Evolutionary conservation across 2,888 invertebrate species (phyloP).

Genomic region (Netelia virgata): DNA sequence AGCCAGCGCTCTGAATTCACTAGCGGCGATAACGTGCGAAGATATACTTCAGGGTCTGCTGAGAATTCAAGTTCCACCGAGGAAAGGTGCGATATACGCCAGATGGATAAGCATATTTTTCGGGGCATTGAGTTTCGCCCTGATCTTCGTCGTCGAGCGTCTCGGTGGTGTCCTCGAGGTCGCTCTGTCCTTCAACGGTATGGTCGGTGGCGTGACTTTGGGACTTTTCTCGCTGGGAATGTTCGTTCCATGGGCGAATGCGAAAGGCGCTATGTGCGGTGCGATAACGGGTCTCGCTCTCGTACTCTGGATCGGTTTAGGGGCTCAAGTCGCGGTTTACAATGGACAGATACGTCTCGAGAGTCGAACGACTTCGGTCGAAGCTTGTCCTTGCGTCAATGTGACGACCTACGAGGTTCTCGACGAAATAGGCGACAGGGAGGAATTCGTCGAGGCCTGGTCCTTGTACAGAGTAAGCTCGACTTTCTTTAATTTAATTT

Average conservation of each 20-base stretch:
- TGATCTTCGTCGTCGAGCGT: conserved; percentile 94
- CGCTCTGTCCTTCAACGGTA: conserved; percentile 94
- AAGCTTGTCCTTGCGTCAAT: conserved; percentile 86
- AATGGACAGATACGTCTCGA: conserved; percentile 83
- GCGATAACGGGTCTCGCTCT: conserved; percentile 87
- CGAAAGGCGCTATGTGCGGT: conserved; percentile 90
- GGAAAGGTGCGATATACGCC: conserved; percentile 91
- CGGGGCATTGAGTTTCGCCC: conserved; percentile 91
- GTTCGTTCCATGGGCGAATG: conserved; percentile 95
- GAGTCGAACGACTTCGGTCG: conserved; percentile 86
- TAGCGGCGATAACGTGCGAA: conserved; percentile 96
- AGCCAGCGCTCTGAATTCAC: conserved; percentile 96
- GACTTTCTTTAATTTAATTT: no score
- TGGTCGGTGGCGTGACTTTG: conserved; percentile 94
- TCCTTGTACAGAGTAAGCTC: conserved; percentile 79
- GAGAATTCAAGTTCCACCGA: conserved; percentile 90
- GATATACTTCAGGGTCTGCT: conserved; percentile 92
- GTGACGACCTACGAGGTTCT: conserved; percentile 70
- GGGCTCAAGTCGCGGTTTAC: conserved; percentile 88
- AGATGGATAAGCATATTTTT: conserved; percentile 89
- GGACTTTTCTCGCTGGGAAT: conserved; percentile 96
- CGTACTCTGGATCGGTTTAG: conserved; percentile 89
- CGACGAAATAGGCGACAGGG: conserved; percentile 12
- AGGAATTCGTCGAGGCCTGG: conserved; percentile 71
- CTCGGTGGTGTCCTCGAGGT: conserved; percentile 94